Percentiles rank a stretch among this genome's conserved stretches.
These are phyloP conservation scores for Carcharodon carcharias DNA, from an alignment of 2,797 vertebrate genomes.

Conservation along the genomic window DNA sequence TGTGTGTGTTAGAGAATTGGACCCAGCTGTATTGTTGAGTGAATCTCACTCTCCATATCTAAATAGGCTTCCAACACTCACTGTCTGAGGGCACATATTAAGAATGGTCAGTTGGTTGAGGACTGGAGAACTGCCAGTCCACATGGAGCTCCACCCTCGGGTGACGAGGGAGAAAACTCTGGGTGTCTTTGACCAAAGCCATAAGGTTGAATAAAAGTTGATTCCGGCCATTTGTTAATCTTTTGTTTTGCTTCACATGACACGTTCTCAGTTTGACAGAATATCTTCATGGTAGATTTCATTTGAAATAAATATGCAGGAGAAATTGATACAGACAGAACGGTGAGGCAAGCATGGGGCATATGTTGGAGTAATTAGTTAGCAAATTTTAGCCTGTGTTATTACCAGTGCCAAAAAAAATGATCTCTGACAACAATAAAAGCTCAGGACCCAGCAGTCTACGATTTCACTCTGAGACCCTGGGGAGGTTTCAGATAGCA, in stretches of 20 bases:
- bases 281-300: slow-evolving; percentile 34
- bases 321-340: slow-evolving; percentile 23
- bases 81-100: neutral
- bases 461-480: slow-evolving; percentile 39
- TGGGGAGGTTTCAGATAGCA: slow-evolving; percentile 74
- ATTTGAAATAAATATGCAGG: slow-evolving; percentile 23
- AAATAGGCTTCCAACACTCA: neutral
- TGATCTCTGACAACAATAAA: slow-evolving; percentile 32
- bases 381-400: slow-evolving; percentile 33
- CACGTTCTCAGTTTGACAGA: neutral
- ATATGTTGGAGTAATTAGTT: slow-evolving; percentile 33
- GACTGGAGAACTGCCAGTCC: no score
- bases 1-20: neutral
- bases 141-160: no score
- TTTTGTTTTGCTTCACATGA: no score
- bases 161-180: no score
- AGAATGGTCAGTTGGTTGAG: neutral
- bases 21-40: neutral
- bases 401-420: neutral
- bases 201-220: neutral
- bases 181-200: neutral
- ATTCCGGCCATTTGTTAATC: neutral
- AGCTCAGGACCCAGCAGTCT: slow-evolving; percentile 18
- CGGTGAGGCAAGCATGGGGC: neutral
- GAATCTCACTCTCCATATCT: neutral